Evolutionary conservation across 53 echinoderm and acorn worm genomes (phyloP).

Genomic region (Astropecten irregularis): DNA sequence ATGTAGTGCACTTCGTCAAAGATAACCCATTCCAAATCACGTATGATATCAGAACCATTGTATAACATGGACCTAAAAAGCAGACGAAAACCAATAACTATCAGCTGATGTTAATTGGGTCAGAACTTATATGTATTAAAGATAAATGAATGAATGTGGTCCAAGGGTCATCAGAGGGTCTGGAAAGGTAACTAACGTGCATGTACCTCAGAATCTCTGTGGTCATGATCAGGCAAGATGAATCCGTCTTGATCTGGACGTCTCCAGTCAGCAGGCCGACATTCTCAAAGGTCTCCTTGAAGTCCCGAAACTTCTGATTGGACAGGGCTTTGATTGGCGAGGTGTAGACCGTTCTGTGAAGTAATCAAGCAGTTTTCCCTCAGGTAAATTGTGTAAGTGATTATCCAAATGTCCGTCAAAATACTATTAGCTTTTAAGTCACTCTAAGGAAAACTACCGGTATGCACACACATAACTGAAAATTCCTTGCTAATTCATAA

Average conservation of each 20-base stretch:
- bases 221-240: conserved; percentile 97
- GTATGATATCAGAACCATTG: conserved; percentile 92
- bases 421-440: too few relatives aligned
- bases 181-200: too few relatives aligned
- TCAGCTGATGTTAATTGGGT: neutral
- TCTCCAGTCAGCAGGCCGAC: conserved; percentile 98
- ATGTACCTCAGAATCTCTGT: conserved; percentile 96
- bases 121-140: too few relatives aligned
- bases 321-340: conserved; percentile 99
- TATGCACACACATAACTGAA: too few relatives aligned
- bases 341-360: conserved; percentile 85
- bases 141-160: too few relatives aligned
- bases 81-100: neutral
- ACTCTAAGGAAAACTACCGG: too few relatives aligned
- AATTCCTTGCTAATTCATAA: too few relatives aligned
- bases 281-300: conserved; percentile 80
- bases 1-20: conserved; percentile 99
- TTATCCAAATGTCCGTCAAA: too few relatives aligned
- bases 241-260: conserved; percentile 89
- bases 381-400: neutral
- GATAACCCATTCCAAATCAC: conserved; percentile 97
- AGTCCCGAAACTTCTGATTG: conserved; percentile 99
- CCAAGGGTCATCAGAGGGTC: too few relatives aligned
- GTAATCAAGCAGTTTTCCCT: too few relatives aligned
- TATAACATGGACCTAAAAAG: conserved; percentile 87